Percentiles rank a stretch among this genome's conserved stretches.
Evolutionary conservation across 1,140 invertebrate genomes (phyloP).

Genomic region (Gonioctena quinquepunctata): DNA sequence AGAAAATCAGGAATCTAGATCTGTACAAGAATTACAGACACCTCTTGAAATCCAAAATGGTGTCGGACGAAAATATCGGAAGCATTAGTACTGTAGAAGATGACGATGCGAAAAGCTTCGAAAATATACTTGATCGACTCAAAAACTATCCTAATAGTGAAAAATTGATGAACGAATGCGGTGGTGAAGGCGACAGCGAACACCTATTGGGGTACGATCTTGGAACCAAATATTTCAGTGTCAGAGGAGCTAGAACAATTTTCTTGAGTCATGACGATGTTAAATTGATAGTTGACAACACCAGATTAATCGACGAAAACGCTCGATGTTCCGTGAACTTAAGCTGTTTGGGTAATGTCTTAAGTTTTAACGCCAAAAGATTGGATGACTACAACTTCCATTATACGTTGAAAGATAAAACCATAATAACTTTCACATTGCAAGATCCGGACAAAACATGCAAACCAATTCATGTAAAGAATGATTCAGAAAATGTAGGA

Average conservation of each 20-base stretch:
- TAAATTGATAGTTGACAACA: constrained; percentile 38
- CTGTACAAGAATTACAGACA: constrained; percentile 33
- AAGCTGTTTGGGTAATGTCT: constrained; percentile 20
- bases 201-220: constrained; percentile 30
- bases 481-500: background rate
- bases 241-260: constrained; percentile 31
- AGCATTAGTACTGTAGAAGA: background rate
- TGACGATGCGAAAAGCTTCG: constrained; percentile 15
- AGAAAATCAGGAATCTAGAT: constrained; percentile 21
- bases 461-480: background rate
- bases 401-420: constrained; percentile 23
- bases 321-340: constrained; percentile 29
- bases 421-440: constrained; percentile 28
- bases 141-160: constrained; percentile 22
- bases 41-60: constrained; percentile 15
- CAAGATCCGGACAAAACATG: background rate
- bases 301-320: constrained; percentile 24
- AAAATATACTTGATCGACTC: constrained; percentile 21
- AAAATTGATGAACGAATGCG: constrained; percentile 12
- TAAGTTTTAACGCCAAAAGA: constrained; percentile 19
- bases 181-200: background rate
- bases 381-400: constrained; percentile 5
- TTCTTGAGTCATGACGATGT: constrained; percentile 40
- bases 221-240: constrained; percentile 23
- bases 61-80: background rate